phyloP scores from a whole-genome alignment of 1,140 invertebrate genomes.

The Drosophila persimilis region DNA sequence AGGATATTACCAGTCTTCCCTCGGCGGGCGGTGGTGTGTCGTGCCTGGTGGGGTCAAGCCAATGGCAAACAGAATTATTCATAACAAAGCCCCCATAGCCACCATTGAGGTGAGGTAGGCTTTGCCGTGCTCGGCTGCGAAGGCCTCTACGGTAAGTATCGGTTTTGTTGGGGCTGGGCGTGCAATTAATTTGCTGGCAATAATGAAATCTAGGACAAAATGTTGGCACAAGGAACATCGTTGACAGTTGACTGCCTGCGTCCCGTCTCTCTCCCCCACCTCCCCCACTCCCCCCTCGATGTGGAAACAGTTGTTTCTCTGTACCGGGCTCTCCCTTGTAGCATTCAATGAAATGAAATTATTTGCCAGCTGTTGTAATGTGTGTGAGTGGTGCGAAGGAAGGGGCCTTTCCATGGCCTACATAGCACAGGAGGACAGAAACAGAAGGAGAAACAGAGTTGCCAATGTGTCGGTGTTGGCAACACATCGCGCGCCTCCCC shows the following conservation, averaged over 20 bases:
- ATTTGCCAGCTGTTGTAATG: constrained; percentile 21
- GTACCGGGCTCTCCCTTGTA: not conserved
- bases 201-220: constrained; percentile 80
- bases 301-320: constrained; percentile 30
- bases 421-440: constrained; percentile 18
- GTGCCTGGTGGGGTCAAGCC: constrained; percentile 42
- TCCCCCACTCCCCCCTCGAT: constrained; percentile 11
- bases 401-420: constrained; percentile 48
- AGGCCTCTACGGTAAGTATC: not conserved
- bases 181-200: constrained; percentile 79
- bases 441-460: constrained; percentile 21
- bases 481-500: constrained; percentile 6
- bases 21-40: constrained; percentile 26
- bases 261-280: not conserved
- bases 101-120: not conserved
- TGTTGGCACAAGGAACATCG: constrained; percentile 70
- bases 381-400: constrained; percentile 3
- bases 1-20: constrained; percentile 62
- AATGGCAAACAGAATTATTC: constrained; percentile 68
- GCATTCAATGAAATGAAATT: constrained; percentile 51
- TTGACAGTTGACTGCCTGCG: constrained; percentile 63
- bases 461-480: constrained; percentile 49
- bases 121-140: too few relatives aligned
- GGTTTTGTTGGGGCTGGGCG: constrained; percentile 36
- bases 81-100: constrained; percentile 40